Conservation (phyloP, 1,140 invertebrate species). For the Meloidogyne floridensis region DNA sequence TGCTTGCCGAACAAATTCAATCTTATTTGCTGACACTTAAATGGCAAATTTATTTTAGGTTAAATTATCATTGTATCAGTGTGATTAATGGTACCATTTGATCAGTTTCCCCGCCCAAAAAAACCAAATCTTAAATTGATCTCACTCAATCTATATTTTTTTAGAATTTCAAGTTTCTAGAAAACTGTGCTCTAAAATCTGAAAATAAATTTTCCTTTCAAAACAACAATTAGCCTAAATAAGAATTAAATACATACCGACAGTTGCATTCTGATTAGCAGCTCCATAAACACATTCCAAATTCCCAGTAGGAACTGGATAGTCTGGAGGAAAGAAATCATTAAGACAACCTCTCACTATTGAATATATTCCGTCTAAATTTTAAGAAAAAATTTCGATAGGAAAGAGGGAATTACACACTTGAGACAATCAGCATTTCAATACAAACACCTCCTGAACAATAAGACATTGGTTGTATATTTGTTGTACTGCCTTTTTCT, state of each 20-base stretch:
- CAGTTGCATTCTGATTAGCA: conserved; percentile 8
- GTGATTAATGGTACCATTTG: no score
- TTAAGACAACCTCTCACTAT: conserved; percentile 21
- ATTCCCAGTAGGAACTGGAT: not conserved
- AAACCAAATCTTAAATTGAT: no score
- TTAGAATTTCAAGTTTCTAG: no score
- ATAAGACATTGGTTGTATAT: not conserved
- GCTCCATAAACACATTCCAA: conserved; percentile 3
- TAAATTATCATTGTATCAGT: no score
- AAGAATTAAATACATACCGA: not conserved
- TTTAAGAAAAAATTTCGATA: not conserved
- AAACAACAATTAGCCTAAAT: not conserved
- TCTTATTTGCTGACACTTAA: not conserved
- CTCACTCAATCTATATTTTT: not conserved
- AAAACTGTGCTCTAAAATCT: no score
- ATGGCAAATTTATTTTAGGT: not conserved
- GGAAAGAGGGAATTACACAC: not conserved
- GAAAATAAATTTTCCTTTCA: no score
- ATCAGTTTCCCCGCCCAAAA: no score
- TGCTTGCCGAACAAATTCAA: not conserved
- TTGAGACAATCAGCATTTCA: conserved; percentile 22
- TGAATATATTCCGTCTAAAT: conserved; percentile 28
- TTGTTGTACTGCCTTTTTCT: not conserved
- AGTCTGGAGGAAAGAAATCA: conserved; percentile 14
- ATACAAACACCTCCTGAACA: conserved; percentile 26